Conservation (phyloP, 30 jellyfish, hydroid and myxozoan species). For the Aurelia aurita region DNA sequence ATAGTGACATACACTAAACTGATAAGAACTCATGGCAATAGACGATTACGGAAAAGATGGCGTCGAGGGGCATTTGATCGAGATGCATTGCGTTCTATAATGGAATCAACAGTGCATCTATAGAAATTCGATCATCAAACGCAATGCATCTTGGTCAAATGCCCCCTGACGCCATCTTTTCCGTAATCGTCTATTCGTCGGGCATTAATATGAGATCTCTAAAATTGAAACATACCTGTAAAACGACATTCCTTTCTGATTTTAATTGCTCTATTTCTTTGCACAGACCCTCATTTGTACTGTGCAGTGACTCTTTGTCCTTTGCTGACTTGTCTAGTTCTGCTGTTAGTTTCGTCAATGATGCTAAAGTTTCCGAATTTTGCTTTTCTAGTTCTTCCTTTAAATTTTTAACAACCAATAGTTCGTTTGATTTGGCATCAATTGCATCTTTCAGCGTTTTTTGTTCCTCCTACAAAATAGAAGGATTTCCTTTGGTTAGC, state of each 20-base stretch:
- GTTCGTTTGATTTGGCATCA: slow-evolving; percentile 32
- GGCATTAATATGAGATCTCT: too few species aligned
- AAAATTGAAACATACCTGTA: background rate
- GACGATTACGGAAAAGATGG: too few species aligned
- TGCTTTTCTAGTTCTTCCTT: slow-evolving; percentile 9
- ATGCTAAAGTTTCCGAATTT: background rate
- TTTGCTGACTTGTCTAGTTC: background rate
- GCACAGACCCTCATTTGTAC: slow-evolving; percentile 14
- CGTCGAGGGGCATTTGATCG: too few species aligned
- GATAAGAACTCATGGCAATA: too few species aligned
- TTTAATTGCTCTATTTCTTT: slow-evolving; percentile 37
- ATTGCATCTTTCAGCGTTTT: slow-evolving; percentile 32
- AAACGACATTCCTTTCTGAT: slow-evolving; percentile 21
- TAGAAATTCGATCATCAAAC: too few species aligned
- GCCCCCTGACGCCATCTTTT: too few species aligned
- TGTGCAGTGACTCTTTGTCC: background rate
- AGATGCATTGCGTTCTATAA: too few species aligned
- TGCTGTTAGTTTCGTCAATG: background rate
- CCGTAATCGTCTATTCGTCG: too few species aligned
- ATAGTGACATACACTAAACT: too few species aligned
- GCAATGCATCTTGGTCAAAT: too few species aligned
- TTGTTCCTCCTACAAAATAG: slow-evolving; percentile 2
- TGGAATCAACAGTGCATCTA: too few species aligned
- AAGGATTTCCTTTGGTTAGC: too few species aligned
- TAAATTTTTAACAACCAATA: background rate